A percentile compares a stretch with the other conserved stretches of the same genome.
Evolutionary conservation across 2,797 vertebrate genomes (phyloP).

Genomic region (Cottoperca gobio): DNA sequence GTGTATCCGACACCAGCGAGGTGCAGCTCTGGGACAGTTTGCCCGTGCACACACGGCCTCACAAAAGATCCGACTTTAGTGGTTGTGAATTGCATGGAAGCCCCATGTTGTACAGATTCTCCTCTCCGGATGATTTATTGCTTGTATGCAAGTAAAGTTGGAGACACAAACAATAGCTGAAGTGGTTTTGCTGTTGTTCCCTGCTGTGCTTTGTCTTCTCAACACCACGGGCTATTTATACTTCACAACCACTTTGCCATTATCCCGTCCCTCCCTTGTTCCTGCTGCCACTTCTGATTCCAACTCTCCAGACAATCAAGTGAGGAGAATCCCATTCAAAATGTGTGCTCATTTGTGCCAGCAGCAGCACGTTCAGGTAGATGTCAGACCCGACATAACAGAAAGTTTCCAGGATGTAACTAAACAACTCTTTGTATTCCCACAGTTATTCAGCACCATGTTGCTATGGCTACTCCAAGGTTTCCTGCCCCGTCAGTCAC

Average conservation of each 20-base stretch:
- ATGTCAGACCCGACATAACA: conserved; percentile 41
- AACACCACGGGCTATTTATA: conserved; percentile 70
- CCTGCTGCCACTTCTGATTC: conserved; percentile 42
- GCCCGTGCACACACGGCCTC: conserved; percentile 18
- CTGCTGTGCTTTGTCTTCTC: conserved; percentile 64
- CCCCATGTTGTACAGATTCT: conserved; percentile 46
- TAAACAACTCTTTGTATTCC: conserved; percentile 23
- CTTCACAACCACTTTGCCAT: conserved; percentile 65
- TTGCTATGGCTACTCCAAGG: conserved; percentile 76
- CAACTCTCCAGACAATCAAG: conserved; percentile 15
- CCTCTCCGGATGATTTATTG: conserved; percentile 59
- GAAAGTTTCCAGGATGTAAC: conserved; percentile 50
- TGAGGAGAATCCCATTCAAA: conserved; percentile 7
- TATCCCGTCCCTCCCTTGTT: conserved; percentile 55
- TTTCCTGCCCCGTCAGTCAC: conserved; percentile 60
- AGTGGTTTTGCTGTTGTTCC: conserved; percentile 60
- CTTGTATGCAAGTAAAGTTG: conserved; percentile 47
- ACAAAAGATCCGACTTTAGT: conserved; percentile 58
- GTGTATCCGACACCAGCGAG: conserved; percentile 70
- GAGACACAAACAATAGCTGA: conserved; percentile 59
- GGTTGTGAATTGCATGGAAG: conserved; percentile 43
- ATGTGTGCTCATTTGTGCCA: background rate
- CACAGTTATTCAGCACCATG: conserved; percentile 25
- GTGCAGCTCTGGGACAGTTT: conserved; percentile 48
- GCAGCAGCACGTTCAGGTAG: background rate